Conservation (phyloP, 2,888 invertebrate species). For the Dusona sp. region DNA sequence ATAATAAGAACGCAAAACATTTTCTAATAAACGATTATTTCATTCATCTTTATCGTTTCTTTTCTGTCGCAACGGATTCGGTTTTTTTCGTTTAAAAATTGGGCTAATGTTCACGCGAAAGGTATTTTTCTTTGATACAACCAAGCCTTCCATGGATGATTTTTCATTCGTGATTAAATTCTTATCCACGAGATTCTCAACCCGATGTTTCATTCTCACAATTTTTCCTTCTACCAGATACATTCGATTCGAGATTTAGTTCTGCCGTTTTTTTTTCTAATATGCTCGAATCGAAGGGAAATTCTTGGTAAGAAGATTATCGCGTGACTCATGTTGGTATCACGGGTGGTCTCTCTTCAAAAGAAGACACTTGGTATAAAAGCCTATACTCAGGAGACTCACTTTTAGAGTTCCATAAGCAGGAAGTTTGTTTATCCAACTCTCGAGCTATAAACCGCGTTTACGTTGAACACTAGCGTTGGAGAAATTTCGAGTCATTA, state of each 20-base stretch:
- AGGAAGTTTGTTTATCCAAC: slow-evolving; percentile 56
- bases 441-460: slow-evolving; percentile 16
- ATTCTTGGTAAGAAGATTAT: slow-evolving; percentile 50
- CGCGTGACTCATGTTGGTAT: slow-evolving; percentile 49
- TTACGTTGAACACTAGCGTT: not conserved
- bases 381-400: slow-evolving; percentile 17
- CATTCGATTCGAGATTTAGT: not conserved
- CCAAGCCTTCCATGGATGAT: not conserved
- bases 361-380: slow-evolving; percentile 7
- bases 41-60: not conserved
- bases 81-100: not conserved
- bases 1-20: not conserved
- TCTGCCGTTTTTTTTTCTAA: slow-evolving; percentile 11
- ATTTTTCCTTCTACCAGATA: not conserved
- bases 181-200: not conserved
- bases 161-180: slow-evolving; percentile 19
- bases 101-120: not conserved
- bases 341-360: slow-evolving; percentile 56
- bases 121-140: not conserved
- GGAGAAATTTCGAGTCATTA: slow-evolving; percentile 38
- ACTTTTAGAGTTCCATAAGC: slow-evolving; percentile 14
- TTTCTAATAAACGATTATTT: not conserved
- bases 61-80: not conserved
- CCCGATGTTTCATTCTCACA: not conserved
- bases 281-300: slow-evolving; percentile 8